Evolutionary conservation across 2,113 vertebrate genomes (phyloP).

Genomic region (Oryzias javanicus): DNA sequence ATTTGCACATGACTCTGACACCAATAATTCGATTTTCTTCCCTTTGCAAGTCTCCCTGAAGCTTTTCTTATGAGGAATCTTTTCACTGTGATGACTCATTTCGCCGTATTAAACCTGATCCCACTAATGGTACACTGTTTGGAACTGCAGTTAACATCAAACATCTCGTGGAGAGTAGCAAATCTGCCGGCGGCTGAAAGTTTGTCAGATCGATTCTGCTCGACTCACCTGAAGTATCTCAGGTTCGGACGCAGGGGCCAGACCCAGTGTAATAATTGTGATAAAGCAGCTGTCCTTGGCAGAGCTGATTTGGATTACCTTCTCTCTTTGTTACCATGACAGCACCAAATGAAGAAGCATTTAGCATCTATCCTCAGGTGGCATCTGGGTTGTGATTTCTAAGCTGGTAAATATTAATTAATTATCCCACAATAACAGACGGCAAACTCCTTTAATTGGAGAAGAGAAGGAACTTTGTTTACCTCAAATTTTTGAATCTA

Average conservation of each 20-base stretch:
- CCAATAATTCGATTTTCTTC: constrained; percentile 47
- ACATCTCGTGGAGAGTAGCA: constrained; percentile 15
- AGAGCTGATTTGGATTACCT: constrained; percentile 68
- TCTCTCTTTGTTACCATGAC: constrained; percentile 67
- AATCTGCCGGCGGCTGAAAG: constrained; percentile 7
- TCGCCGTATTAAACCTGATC: constrained; percentile 41
- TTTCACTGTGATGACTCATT: constrained; percentile 46
- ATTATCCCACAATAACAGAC: constrained; percentile 46
- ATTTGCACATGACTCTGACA: constrained; percentile 61
- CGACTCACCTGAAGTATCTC: constrained; percentile 40
- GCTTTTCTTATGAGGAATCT: constrained; percentile 50
- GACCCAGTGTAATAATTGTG: constrained; percentile 71
- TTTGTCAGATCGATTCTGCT: constrained; percentile 53
- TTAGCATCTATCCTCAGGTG: constrained; percentile 42
- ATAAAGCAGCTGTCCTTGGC: constrained; percentile 69
- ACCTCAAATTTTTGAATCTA: constrained; percentile 26
- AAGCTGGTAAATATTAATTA: constrained; percentile 65
- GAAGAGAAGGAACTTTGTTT: constrained; percentile 38
- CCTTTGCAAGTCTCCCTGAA: constrained; percentile 32
- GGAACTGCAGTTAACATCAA: constrained; percentile 49
- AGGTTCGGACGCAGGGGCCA: constrained; percentile 49
- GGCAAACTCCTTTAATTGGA: constrained; percentile 23
- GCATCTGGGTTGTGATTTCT: constrained; percentile 39
- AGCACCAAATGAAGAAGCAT: constrained; percentile 71
- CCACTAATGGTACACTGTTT: constrained; percentile 35